phyloP scores from a whole-genome alignment of 2,113 vertebrate species.

The Catharus bicknelli region DNA sequence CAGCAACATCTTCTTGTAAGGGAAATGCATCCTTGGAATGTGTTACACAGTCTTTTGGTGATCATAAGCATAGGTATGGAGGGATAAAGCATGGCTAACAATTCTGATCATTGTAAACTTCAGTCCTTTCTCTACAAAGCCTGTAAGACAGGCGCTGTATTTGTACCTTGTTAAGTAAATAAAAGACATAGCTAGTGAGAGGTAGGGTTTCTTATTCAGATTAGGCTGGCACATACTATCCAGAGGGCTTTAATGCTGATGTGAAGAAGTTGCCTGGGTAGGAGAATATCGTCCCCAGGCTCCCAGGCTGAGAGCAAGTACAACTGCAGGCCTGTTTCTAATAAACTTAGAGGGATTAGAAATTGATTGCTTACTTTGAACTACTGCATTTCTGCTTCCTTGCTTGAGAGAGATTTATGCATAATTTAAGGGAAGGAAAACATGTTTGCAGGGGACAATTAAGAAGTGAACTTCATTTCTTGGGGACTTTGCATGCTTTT shows the following conservation, averaged over 20 bases:
- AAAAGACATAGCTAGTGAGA: not conserved
- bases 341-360: conserved; percentile 10
- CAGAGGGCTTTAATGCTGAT: not conserved
- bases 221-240: not conserved
- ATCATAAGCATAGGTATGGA: not conserved
- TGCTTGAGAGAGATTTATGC: not conserved
- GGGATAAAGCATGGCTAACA: not conserved
- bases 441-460: not conserved
- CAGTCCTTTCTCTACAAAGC: not conserved
- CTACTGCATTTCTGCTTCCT: not conserved
- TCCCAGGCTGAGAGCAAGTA: not conserved
- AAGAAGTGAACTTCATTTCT: not conserved
- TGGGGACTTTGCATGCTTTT: not conserved
- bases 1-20: not conserved
- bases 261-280: conserved; percentile 30
- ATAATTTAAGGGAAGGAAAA: not conserved
- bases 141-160: not conserved
- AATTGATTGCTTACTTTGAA: not conserved
- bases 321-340: not conserved
- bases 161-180: not conserved
- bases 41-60: not conserved
- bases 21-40: not conserved
- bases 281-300: conserved; percentile 15
- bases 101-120: not conserved
- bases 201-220: not conserved